Conservation (phyloP, 1,140 invertebrate species). For the Pygmarrhopalites habei region DNA sequence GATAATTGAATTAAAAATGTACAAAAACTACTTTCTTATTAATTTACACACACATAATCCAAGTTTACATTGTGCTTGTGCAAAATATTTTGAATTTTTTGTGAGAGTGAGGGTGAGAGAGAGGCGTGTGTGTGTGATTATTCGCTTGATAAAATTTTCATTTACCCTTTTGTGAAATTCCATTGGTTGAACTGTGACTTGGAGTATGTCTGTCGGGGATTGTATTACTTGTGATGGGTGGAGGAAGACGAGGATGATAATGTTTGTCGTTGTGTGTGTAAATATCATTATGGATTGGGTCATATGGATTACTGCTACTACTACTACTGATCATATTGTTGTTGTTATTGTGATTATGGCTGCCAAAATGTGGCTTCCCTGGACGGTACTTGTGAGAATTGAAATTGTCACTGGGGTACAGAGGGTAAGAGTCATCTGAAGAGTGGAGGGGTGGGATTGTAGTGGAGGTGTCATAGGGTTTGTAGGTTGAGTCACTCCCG, state of each 20-base stretch:
- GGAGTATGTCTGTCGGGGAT: slow-evolving; percentile 17
- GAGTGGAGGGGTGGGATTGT: slow-evolving; percentile 16
- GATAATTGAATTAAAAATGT: too few species aligned
- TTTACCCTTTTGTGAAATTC: slow-evolving; percentile 1
- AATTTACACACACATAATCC: too few species aligned
- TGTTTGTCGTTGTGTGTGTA: slow-evolving; percentile 19
- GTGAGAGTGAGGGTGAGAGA: too few species aligned
- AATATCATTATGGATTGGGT: slow-evolving; percentile 27
- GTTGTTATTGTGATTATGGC: not conserved
- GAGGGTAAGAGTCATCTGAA: slow-evolving; percentile 31
- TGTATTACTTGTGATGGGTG: slow-evolving; percentile 7
- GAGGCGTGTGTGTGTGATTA: too few species aligned
- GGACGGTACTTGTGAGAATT: slow-evolving; percentile 23
- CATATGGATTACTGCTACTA: slow-evolving; percentile 18
- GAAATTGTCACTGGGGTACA: slow-evolving; percentile 31
- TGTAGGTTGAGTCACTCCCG: slow-evolving; percentile 23
- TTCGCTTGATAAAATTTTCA: too few species aligned
- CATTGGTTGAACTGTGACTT: slow-evolving; percentile 5
- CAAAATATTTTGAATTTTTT: too few species aligned
- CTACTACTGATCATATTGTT: not conserved
- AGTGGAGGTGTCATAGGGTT: slow-evolving; percentile 30
- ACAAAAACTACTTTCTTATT: too few species aligned
- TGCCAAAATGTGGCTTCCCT: slow-evolving; percentile 12
- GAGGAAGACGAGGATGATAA: slow-evolving; percentile 13
- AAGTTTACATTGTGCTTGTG: too few species aligned